phyloP scores from a whole-genome alignment of 1,140 invertebrate species.

The Zaprionus vittiger region DNA sequence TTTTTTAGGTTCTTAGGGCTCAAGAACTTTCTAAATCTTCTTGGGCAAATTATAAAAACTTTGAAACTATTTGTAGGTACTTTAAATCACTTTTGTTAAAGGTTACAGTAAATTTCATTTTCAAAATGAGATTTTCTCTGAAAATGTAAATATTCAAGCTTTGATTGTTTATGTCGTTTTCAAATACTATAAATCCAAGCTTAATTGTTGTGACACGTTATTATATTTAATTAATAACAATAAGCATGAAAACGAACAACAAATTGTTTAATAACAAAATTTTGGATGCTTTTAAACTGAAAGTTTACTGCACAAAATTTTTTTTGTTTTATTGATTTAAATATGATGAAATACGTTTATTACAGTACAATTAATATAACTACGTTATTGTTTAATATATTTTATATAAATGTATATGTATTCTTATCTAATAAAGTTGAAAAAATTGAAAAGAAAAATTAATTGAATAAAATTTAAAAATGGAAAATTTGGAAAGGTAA shows the following conservation, averaged over 20 bases:
- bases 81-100: constrained; percentile 17
- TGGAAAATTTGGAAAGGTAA: background rate
- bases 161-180: constrained; percentile 19
- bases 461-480: background rate
- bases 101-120: constrained; percentile 64
- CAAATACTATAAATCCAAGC: constrained; percentile 2
- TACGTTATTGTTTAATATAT: constrained; percentile 78
- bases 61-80: background rate
- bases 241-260: background rate
- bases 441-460: constrained; percentile 18
- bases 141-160: constrained; percentile 23
- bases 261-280: constrained; percentile 42
- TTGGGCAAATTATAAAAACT: constrained; percentile 17
- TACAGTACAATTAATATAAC: constrained; percentile 70
- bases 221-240: constrained; percentile 28
- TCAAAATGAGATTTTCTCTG: constrained; percentile 57
- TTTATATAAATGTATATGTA: constrained; percentile 64
- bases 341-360: constrained; percentile 64
- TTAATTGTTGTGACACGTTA: constrained; percentile 37
- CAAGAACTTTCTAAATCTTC: constrained; percentile 10
- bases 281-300: constrained; percentile 60
- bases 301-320: constrained; percentile 71
- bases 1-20: constrained; percentile 47
- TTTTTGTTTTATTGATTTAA: constrained; percentile 61
- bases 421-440: constrained; percentile 74